Evolutionary conservation across 2,888 invertebrate genomes (phyloP), one percentile per base, ranked within the genome.

Genomic region (Salticus scenicus): DNA sequence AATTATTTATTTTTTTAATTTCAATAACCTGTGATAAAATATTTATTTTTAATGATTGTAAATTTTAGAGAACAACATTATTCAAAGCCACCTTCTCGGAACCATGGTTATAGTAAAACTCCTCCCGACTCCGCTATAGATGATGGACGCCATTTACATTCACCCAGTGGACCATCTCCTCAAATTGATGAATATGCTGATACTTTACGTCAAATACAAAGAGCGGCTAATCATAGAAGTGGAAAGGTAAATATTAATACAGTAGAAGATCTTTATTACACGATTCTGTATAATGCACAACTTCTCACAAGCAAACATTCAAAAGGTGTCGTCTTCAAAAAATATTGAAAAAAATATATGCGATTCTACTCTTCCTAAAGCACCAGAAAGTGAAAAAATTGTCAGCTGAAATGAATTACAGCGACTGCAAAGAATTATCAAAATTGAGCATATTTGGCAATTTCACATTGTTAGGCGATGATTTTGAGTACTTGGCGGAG

Each of bases 141-240:
- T 71, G 86, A 80, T 41, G 72, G 76, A 17, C 86, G 72, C 7
- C 51, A 17, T 20, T n/a, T 47, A 10, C 86, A 72, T 76, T 71
- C 80, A 17, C 86, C 86, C 2, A 66, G 80, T 81, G 86, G 86
- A 5, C 80, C 80, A 14, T 86, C 86, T 17, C 86, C 86, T 31
- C 80, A 80, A 69, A 86, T 86, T 75, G 86, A 86, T 27, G 80
- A 86, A 37, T 86, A 86, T 76, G 31, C 74, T 76, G 86, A 86
- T 42, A 86, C 86, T 20, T 81, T 86, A n/a, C 63, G 86, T 14
- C 86, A 86, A 64, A 86, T 86, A 33, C 86, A 86, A 63, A 71
- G 86, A 75, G 86, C 86, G 31, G 33, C 86, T 20, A 64, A 20
- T 42, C 80, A 76, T 63, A 51, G 79, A 30, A 84, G 41, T 73